Evolutionary conservation across 2,888 invertebrate species (phyloP).

Genomic region (Acheta domesticus): DNA sequence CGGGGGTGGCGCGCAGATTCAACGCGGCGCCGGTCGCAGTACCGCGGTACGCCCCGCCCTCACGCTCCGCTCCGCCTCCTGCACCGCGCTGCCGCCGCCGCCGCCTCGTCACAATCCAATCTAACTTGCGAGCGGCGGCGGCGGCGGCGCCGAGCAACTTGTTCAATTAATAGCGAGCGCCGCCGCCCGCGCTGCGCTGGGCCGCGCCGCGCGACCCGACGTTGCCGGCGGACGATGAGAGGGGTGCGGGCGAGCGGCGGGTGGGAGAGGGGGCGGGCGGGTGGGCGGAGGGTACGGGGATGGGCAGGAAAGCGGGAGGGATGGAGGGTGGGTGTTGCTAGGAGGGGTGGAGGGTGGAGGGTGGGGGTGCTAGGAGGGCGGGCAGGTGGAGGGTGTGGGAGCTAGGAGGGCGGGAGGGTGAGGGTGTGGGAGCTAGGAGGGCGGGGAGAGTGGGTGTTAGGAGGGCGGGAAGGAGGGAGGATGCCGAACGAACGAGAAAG

Average conservation of each 20-base stretch:
- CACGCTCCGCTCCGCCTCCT: neutral
- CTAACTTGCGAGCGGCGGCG: slow-evolving; percentile 4
- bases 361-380: neutral
- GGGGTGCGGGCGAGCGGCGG: neutral
- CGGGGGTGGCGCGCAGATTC: too few species aligned
- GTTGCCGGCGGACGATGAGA: neutral
- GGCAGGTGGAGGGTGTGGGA: neutral
- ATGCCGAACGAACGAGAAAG: too few species aligned
- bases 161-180: neutral
- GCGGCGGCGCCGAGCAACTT: neutral
- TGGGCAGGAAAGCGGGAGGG: neutral
- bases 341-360: too few species aligned
- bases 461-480: too few species aligned
- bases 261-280: neutral
- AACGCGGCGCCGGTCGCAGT: too few species aligned
- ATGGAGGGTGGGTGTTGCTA: too few species aligned
- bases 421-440: too few species aligned
- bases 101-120: slow-evolving; percentile 18
- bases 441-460: too few species aligned
- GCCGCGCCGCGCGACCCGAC: neutral
- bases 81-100: neutral
- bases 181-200: neutral
- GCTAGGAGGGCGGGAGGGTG: too few species aligned
- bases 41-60: neutral
- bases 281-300: neutral